A percentile compares a stretch with the other conserved stretches of the same genome.
phyloP scores from a whole-genome alignment of 2,113 vertebrate species.

The Atrichornis clamosus region DNA sequence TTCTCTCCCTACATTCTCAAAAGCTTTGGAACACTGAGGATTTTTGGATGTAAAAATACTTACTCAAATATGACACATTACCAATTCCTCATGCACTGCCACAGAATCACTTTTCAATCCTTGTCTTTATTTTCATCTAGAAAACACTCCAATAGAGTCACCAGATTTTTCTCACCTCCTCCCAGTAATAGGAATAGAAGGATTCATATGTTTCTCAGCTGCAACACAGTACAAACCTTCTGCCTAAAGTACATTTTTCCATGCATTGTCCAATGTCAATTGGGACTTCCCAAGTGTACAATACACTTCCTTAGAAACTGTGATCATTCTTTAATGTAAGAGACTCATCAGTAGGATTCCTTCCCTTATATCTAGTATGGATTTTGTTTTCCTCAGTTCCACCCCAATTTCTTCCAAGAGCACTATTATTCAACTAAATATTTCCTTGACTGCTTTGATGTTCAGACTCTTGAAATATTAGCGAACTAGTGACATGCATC shows the following conservation, averaged over 20 bases:
- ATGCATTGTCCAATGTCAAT: background rate
- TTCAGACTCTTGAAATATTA: conserved; percentile 21
- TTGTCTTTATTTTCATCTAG: background rate
- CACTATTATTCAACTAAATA: background rate
- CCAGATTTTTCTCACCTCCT: background rate
- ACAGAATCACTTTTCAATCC: background rate
- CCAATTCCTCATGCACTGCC: background rate
- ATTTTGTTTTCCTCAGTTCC: background rate
- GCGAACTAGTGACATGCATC: background rate
- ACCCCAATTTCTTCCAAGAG: background rate
- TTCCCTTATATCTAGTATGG: background rate
- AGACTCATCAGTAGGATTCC: background rate
- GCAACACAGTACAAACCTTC: background rate
- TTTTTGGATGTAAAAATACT: background rate
- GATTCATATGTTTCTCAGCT: background rate
- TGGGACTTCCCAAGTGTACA: background rate
- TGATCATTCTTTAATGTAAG: background rate
- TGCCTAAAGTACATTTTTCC: background rate
- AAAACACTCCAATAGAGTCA: background rate
- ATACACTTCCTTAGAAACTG: background rate
- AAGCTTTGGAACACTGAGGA: background rate
- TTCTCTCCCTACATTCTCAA: background rate
- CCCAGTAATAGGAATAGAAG: background rate
- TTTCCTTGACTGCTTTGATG: conserved; percentile 7
- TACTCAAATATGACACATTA: background rate